Base-by-base conservation (phyloP, 2,888 invertebrate genomes). In the Chrysodeixis includens region DNA sequence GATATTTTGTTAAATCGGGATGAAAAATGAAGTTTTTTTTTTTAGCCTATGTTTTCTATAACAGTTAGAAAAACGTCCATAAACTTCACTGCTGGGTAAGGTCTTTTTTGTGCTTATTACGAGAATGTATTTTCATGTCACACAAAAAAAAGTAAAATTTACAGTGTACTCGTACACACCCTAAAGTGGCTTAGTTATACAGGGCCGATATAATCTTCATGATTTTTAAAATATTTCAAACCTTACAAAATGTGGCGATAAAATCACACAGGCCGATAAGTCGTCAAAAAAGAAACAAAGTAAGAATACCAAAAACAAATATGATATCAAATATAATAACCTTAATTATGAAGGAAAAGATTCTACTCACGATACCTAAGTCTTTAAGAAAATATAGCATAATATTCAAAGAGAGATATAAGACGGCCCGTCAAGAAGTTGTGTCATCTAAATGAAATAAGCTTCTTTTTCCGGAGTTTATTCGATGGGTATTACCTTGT, bases 361-460 rank as follows among this genome's bases (percentile, higher is more conserved):
- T n/a, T 1, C 14, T 26, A 6, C 26, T 35, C 40, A 14, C 5
- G 5, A 40, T n/a, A 40, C 6, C 40, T 14, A 40, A 20, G 18
- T 49, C 10, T 49, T 20, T 20, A 49, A 49, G 46, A 49, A 0
- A 46, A 22, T 10, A n/a, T 12, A n/a, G 5, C n/a, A 26, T 16
- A 40, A 9, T 10, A 56, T 44, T 22, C 8, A 22, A 30, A 22
- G 26, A 20, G 22, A 9, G 40, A 44, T 10, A 44, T 18, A 30
- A 22, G 5, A 32, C 7, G 26, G 10, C 20, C 26, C 14, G 16
- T 57, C 46, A 55, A n/a, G 44, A 44, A 64, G 30, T 53, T 52
- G 49, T 56, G 56, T 51, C 55, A 26, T 40, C 51, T 53, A 62
- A 67, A 81, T 79, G 35, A 58, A 60, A 66, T 61, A 71, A 73